phyloP scores from a whole-genome alignment of 2,113 vertebrate species.

The Aptenodytes patagonicus region DNA sequence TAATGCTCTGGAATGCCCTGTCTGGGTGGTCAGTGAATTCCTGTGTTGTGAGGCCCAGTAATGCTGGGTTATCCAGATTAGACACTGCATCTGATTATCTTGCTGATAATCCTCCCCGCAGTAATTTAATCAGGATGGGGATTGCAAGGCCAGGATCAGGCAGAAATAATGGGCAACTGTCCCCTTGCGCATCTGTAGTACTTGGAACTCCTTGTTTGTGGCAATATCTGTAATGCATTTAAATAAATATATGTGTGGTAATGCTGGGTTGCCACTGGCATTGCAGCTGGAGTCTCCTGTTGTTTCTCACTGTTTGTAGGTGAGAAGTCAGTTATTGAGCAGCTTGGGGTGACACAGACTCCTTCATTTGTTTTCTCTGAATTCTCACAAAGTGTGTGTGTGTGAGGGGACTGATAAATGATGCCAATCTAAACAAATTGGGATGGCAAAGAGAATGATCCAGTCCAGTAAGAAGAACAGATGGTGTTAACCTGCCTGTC shows the following conservation, averaged over 20 bases:
- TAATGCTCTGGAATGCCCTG: neutral
- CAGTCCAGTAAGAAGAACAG: neutral
- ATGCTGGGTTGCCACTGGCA: neutral
- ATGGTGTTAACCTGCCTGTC: neutral
- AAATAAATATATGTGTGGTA: neutral
- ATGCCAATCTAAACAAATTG: neutral
- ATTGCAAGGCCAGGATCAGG: constrained; percentile 15
- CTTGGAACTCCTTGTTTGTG: neutral
- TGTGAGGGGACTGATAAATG: neutral
- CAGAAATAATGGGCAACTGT: neutral
- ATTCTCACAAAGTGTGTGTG: neutral
- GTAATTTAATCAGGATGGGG: constrained; percentile 61
- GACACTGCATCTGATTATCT: constrained; percentile 38
- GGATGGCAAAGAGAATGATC: neutral
- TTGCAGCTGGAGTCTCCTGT: neutral
- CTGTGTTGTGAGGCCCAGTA: neutral
- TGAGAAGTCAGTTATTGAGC: neutral
- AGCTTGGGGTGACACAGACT: neutral
- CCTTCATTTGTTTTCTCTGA: neutral
- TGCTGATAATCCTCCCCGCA: constrained; percentile 38
- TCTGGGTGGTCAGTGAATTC: neutral
- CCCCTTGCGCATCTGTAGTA: neutral
- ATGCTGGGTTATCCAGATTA: constrained; percentile 55
- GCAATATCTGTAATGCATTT: neutral
- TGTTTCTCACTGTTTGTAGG: neutral